Evolutionary conservation across 2,797 vertebrate genomes (phyloP), one percentile per base, ranked within the genome.

Genomic region (Florisuga fusca): DNA sequence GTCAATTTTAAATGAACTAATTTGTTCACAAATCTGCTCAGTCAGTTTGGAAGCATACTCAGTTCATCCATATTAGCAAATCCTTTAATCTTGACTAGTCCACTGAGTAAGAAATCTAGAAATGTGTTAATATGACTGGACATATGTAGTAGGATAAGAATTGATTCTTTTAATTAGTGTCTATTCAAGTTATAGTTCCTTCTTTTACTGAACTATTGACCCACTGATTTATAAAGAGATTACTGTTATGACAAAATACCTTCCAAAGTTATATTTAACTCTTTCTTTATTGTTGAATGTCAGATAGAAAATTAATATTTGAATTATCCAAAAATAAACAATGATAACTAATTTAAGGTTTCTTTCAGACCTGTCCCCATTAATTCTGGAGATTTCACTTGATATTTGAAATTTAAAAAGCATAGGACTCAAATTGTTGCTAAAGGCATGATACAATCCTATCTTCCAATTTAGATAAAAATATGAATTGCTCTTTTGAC

Each of bases 91-190:
- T 99, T 98, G 98, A 99, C 98, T 98, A 98, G 98, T 98, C 97
- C 98, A 98, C 98, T 98, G 98, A 99, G 98, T 98, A 98, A 98
- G 98, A 98, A 99, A 98, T 98, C 98, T 98, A 97, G 98, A 99
- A 99, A 99, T 97, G 97, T 98, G 98, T 98, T 99, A 99, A 99
- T 99, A 98, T 98, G 98, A 99, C 97, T 96, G 97, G 99, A 99
- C 99, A 98, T 98, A 98, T 99, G 98, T 99, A 98, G 98, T 97
- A 97, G 98, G 98, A 98, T 99, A 98, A 98, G 98, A 98, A 98
- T 98, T 99, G 98, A 99, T 99, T 99, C 98, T 99, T 99, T 99
- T 99, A 99, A 99, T 99, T 99, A 99, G 98, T 98, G 98, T 98
- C 98, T 98, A 96, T 97, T 98, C 97, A 98, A 98, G 97, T 98